Base-by-base conservation (phyloP, 2,797 vertebrate genomes). In the Atherinosoma microstoma region DNA sequence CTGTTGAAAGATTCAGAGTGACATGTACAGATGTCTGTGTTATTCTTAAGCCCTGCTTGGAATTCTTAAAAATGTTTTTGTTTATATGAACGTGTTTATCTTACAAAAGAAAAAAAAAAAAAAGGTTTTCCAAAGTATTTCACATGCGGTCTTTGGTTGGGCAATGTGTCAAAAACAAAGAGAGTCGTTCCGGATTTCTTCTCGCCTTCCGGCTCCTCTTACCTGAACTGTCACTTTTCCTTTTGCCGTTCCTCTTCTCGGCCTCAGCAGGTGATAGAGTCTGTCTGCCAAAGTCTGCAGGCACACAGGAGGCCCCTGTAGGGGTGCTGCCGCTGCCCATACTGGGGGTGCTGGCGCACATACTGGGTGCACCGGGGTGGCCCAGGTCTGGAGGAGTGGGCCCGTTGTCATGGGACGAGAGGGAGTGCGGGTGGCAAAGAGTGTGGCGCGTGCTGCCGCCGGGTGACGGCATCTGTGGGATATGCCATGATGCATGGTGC, bases 211-310 rank as follows among this genome's bases (percentile, higher is more conserved):
- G 3, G 4, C 29, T 40, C 57, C 0, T 80, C 93, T 96, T 95
- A 99, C 98, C 98, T 96, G 97, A 98, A 84, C 97, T 98, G 92
- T 99, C 97, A 91, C 97, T 97, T 94, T 98, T 98, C 90, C 97
- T 95, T 84, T 99, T 99, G 83, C 94, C 80, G 59, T 91, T 95
- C 77, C 97, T 94, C 94, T 98, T 99, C 92, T 99, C 97, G 0
- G 95, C 96, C 86, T 99, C 98, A 24, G 94, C 95, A 9, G 98
- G 96, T 80, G 97, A 98, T 91, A 98, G 92, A 70, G 96, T 96
- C 90, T 98, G 97, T 84, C 96, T 95, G 84, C 96, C 97, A 85
- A 98, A 99, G 91, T 99, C 98, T 73, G 96, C 96, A 0, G 96
- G 95, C 40, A 94, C 94, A 54, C 97, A 98, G 34, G 96, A 94